Evolutionary conservation across 2,797 vertebrate genomes (phyloP), one percentile per base, ranked within the genome.

Genomic region (Myiotriccus ornatus): DNA sequence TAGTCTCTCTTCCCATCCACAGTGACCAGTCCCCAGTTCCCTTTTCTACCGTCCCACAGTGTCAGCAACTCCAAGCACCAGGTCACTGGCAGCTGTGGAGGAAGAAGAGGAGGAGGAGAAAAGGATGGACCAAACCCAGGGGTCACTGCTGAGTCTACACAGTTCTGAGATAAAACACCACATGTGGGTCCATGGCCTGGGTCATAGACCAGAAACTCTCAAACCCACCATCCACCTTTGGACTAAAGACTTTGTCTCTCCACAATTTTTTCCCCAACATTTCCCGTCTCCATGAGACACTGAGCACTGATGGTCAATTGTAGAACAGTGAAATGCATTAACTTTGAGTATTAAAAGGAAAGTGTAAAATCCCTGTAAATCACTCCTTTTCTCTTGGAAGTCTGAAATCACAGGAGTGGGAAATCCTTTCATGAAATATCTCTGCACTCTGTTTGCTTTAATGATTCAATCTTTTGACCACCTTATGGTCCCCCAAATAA

Each of bases 401-500:
- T 20, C 3, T 78, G 73, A 94, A 94, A 96, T 74, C 63, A 83
- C 73, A 83, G 57, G 62, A 91, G 78, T 0, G 5, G 78, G 76
- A 86, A 89, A 80, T 64, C 34, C 59, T 64, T 43, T 74, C 64
- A 75, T 74, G 60, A 93, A 77, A 41, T 35, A 68, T 35, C 62
- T 62, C 79, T 39, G 53, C 81, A 87, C 50, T 76, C 87, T 85
- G 49, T 85, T 91, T 94, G 76, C 73, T 84, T 95, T 85, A 92
- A 95, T 0, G 47, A 89, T 59, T 78, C 84, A 65, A 80, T 80
- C 65, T 86, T 86, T 81, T 87, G 73, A 92, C 87, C 79, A 92
- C 84, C 50, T 89, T 89, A 93, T 69, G 76, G 65, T 65, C 59
- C 57, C 39, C 16, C 32, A 84, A 90, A 94, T 90, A 87, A 92